Evolutionary conservation across 2,113 vertebrate genomes (phyloP).

Genomic region (Varanus komodoensis): DNA sequence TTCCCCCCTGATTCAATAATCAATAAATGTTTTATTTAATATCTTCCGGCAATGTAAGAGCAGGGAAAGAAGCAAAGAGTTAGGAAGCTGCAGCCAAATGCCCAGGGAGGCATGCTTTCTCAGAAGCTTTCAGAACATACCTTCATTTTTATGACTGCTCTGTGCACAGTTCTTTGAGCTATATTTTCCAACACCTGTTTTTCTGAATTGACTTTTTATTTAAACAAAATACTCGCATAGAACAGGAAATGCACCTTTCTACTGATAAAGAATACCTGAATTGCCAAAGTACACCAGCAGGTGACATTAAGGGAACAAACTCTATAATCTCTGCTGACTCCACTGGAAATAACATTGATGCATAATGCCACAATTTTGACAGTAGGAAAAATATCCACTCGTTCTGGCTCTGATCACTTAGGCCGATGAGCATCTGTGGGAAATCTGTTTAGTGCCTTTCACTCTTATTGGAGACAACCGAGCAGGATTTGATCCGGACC

Average conservation of each 20-base stretch:
- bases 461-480: neutral
- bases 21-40: neutral
- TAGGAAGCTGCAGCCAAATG: constrained; percentile 36
- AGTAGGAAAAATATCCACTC: neutral
- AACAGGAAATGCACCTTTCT: neutral
- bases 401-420: neutral
- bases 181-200: neutral
- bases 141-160: constrained; percentile 24
- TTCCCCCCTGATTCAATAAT: constrained; percentile 24
- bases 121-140: constrained; percentile 26
- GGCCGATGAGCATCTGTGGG: neutral
- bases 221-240: constrained; percentile 6
- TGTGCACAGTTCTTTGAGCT: neutral
- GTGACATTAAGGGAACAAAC: neutral
- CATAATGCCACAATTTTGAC: neutral
- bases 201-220: constrained; percentile 6
- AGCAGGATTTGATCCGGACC: neutral
- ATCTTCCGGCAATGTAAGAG: constrained; percentile 26
- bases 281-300: neutral
- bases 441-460: neutral
- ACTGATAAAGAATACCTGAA: constrained; percentile 6
- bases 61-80: constrained; percentile 25
- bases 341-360: neutral
- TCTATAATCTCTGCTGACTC: neutral
- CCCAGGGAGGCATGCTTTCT: neutral